A percentile compares a stretch with the other conserved stretches of the same genome.
phyloP scores from a whole-genome alignment of 1,140 invertebrate species.

The Archivesica marissinica region DNA sequence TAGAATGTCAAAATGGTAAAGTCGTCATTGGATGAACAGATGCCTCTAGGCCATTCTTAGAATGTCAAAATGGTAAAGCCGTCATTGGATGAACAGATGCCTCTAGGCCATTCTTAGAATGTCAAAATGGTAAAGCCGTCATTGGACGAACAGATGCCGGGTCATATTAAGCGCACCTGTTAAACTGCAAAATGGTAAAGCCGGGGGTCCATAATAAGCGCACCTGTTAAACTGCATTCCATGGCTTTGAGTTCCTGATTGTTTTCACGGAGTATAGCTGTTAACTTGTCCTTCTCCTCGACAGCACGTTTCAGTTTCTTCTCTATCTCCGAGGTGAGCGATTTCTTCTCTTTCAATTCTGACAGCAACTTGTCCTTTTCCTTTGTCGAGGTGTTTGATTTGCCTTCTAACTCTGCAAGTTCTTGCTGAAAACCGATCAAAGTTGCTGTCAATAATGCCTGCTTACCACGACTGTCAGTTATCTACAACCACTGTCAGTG shows the following conservation, averaged over 20 bases:
- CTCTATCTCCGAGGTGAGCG: background rate
- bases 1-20: too few species aligned
- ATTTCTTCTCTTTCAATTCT: conserved; percentile 8
- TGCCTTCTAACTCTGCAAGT: background rate
- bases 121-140: too few species aligned
- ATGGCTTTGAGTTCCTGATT: conserved; percentile 50
- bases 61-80: too few species aligned
- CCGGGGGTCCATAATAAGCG: too few species aligned
- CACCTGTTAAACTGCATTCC: conserved; percentile 47
- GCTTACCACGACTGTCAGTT: background rate
- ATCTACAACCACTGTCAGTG: background rate
- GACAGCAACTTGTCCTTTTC: background rate
- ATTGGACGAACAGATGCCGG: too few species aligned
- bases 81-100: too few species aligned
- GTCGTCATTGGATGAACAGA: too few species aligned
- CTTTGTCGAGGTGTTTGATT: background rate
- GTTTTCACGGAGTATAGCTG: conserved; percentile 23
- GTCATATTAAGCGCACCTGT: background rate
- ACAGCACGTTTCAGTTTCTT: background rate
- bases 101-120: too few species aligned
- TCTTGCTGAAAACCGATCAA: background rate
- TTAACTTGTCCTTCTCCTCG: conserved; percentile 30
- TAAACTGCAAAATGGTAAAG: background rate
- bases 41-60: too few species aligned
- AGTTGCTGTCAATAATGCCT: background rate